Conservation (phyloP, 2,888 invertebrate species). For the Argyra leucocephala region DNA sequence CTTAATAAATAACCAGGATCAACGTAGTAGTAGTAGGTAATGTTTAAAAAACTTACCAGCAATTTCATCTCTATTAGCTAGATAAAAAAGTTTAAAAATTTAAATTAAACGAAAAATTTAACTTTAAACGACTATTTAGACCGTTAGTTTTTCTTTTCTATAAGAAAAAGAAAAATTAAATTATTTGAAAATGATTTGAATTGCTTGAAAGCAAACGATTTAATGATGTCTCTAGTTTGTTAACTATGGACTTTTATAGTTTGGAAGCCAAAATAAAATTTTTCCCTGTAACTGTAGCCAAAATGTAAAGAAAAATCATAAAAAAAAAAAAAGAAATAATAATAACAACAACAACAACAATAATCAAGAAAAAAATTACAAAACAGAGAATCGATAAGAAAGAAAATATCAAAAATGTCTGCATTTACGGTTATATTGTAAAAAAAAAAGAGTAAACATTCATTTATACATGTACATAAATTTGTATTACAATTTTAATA, state of each 20-base stretch:
- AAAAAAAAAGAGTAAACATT: no score
- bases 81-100: not conserved
- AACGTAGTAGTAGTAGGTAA: no score
- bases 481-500: not conserved
- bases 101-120: not conserved
- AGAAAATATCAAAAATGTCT: not conserved
- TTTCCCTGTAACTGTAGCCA: not conserved
- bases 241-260: not conserved
- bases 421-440: not conserved
- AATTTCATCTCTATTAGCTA: not conserved
- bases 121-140: not conserved
- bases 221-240: constrained; percentile 33
- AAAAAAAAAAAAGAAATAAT: not conserved
- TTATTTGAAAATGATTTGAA: constrained; percentile 25
- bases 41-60: not conserved
- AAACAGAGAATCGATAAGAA: not conserved
- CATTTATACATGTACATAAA: not conserved
- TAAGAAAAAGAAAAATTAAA: not conserved
- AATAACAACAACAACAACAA: not conserved
- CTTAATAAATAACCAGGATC: no score
- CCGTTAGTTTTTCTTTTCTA: not conserved
- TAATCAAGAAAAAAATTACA: not conserved
- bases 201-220: constrained; percentile 41
- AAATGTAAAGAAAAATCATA: not conserved
- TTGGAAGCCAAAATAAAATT: not conserved